Base-by-base conservation (phyloP, 1,140 invertebrate genomes). In the Penaeus indicus region DNA sequence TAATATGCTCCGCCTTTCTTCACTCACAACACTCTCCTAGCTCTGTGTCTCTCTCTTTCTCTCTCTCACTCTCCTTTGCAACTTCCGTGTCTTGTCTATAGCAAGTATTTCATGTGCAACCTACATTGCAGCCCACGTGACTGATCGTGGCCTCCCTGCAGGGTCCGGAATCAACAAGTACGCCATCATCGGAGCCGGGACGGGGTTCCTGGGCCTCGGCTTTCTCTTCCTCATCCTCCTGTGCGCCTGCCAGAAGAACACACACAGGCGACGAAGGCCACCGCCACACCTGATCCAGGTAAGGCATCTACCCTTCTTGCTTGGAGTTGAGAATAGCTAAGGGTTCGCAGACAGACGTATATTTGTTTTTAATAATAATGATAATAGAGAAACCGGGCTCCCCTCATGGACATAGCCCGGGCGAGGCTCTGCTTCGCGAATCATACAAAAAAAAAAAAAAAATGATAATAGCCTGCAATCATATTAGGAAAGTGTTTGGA, bases 131-230 rank as follows among this genome's bases (percentile, higher is more conserved):
- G 85, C 85, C 63, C 64, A 61, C 77, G 85, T 86, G 85, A 63
- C 77, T 86, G 85, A 86, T 64, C 27, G 61, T 67, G 85, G 78
- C 32, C 47, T 81, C 85, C 80, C 86, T 69, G 64, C 86, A 88
- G 86, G 86, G 25, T 88, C 86, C 18, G 95, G 95, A 27, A 95
- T 96, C 91, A 95, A 96, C 92, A 91, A 91, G 72, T 91, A 90
- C 92, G 94, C 95, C 91, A 94, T 96, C 89, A 94, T 96, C 91
- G 94, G 95, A 5, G 83, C 89, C 27, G 90, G 90, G 60, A 94
- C 94, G 61, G 95, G 95, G 4, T 94, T 93, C 61, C 93, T 94
- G 72, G 92, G 96, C 13, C 93, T 96, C 13, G 93, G 94, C 11
- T 91, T 94, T n/a, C 94, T 94, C 0, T 92, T 95, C 0, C 90